Evolutionary conservation across 2,113 vertebrate species (phyloP).

Genomic region (Pagrus major): DNA sequence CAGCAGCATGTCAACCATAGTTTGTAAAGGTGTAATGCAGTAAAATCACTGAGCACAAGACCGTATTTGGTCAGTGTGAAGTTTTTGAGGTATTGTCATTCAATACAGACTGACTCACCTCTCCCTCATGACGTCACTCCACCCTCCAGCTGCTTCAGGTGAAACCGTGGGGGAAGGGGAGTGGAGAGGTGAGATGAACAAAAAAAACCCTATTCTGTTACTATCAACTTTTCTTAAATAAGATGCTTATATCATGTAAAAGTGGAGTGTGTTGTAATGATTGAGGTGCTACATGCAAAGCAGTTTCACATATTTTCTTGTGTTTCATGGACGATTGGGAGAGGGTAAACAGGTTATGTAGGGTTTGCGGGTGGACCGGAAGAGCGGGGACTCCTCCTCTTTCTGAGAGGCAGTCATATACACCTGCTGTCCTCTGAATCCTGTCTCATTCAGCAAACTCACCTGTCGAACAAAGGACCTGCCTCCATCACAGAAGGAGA

Average conservation of each 20-base stretch:
- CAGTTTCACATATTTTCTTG: not conserved
- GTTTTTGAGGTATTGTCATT: conserved; percentile 19
- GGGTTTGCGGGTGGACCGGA: conserved; percentile 15
- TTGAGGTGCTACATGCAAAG: not conserved
- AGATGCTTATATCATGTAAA: not conserved
- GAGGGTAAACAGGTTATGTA: conserved; percentile 43
- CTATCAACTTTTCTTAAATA: not conserved
- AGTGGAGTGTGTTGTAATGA: not conserved
- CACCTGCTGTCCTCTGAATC: conserved; percentile 24
- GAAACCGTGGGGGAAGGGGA: conserved; percentile 23
- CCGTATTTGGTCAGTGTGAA: conserved; percentile 57
- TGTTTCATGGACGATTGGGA: not conserved
- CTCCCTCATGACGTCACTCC: not conserved
- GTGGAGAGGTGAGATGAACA: not conserved
- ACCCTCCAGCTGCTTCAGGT: conserved; percentile 34
- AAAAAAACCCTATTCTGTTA: not conserved
- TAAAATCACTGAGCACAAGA: not conserved
- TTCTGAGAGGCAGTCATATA: conserved; percentile 33
- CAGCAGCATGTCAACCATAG: conserved; percentile 3
- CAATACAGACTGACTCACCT: conserved; percentile 30
- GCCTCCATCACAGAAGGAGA: conserved; percentile 12
- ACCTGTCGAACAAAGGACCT: not conserved
- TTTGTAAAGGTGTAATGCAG: conserved; percentile 9
- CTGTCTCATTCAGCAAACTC: conserved; percentile 47
- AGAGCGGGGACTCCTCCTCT: conserved; percentile 51